phyloP scores from a whole-genome alignment of 1,140 invertebrate species.

The Choristoneura fumiferana region DNA sequence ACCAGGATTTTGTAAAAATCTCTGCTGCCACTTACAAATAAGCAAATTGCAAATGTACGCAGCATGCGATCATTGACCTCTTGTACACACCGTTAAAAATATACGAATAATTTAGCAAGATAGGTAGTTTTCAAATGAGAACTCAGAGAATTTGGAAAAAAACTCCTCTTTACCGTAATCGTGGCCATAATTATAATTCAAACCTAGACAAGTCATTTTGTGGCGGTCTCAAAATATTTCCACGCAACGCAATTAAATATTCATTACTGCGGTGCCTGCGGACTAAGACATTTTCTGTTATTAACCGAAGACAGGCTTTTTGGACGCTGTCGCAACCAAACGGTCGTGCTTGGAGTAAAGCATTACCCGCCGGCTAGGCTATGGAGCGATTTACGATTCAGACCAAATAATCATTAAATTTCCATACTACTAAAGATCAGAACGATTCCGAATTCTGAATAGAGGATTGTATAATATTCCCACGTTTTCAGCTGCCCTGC shows the following conservation, averaged over 20 bases:
- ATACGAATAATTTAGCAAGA: background rate
- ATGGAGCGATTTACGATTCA: conserved; percentile 9
- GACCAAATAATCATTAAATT: background rate
- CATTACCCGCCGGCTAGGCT: background rate
- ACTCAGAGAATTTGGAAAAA: background rate
- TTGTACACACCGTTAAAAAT: background rate
- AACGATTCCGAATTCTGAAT: too few species aligned
- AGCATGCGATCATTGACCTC: conserved; percentile 5
- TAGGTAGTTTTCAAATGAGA: background rate
- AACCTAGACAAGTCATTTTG: conserved; percentile 38
- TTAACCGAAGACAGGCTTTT: conserved; percentile 42
- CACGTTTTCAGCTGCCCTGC: conserved; percentile 39
- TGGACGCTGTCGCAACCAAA: conserved; percentile 23
- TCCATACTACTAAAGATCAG: too few species aligned
- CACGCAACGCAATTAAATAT: conserved; percentile 71
- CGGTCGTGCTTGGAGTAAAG: background rate
- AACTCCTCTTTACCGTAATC: conserved; percentile 22
- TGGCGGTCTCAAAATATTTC: conserved; percentile 49
- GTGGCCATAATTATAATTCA: conserved; percentile 29
- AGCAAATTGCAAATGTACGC: background rate
- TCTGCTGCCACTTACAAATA: conserved; percentile 29
- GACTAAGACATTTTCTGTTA: conserved; percentile 54
- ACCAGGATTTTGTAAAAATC: conserved; percentile 19
- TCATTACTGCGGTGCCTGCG: conserved; percentile 53
- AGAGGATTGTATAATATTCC: conserved; percentile 34